Evolutionary conservation across 2,113 vertebrate genomes (phyloP), one percentile per base, ranked within the genome.

Genomic region (Argyrosomus japonicus): DNA sequence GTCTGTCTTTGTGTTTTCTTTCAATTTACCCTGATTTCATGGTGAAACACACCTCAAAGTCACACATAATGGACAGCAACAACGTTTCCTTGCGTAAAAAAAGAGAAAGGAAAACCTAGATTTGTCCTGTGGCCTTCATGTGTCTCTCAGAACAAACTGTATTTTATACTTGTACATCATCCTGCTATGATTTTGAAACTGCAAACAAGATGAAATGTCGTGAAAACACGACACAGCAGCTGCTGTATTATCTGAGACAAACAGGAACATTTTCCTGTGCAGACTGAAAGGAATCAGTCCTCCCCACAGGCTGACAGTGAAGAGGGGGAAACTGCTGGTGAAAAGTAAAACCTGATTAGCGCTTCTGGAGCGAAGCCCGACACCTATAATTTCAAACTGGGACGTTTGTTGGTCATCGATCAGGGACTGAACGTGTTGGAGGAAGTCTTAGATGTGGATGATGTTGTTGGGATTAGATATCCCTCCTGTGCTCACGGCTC

Each of bases 201-300:
- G 62, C 62, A 53, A 80, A 77, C 43, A 70, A 57, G 69, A 53
- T 43, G 32, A 75, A 77, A 58, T 17, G 2, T 56, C 48, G 79
- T 4, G 45, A 50, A 82, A 70, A 68, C 77, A 68, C 45, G 54
- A 81, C 47, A 6, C 85, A 70, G 73, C 85, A 76, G 67, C 76
- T 85, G 89, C 62, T 84, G 32, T 63, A 53, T 81, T 71, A 77
- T 67, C 45, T 14, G 53, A 81, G 45, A 87, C 65, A 58, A 65
- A 76, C 18, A 12, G 56, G 62, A 13, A 50, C 67, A 17, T 65
- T 65, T 86, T 65, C 5, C 45, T 58, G 56, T 61, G 77, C 50
- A 75, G 76, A 64, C 43, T 45, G 3, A 65, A 64, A 78, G 17
- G n/a, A 77, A 87, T 60, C 65, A 25, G 19, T 45, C 32, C 21